Evolutionary conservation across 2,888 invertebrate genomes (phyloP).

Genomic region (Arge pagana): DNA sequence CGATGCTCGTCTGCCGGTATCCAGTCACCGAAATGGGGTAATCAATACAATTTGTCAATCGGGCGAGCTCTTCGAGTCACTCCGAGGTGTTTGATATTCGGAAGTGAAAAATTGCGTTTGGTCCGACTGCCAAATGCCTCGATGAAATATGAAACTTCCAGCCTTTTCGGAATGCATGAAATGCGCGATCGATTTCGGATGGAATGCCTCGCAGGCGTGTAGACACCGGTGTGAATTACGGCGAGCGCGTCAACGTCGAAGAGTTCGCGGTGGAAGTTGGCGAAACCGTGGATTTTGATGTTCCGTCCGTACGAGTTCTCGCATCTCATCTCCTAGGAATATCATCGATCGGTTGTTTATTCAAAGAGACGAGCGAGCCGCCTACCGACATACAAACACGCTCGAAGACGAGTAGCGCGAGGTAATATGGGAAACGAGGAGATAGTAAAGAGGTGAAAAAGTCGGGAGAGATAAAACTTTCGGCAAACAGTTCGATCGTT

Average conservation of each 20-base stretch:
- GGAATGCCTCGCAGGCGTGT: too few species aligned
- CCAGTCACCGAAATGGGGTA: too few species aligned
- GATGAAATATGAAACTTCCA: too few species aligned
- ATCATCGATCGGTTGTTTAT: constrained; percentile 49
- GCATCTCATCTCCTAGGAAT: neutral
- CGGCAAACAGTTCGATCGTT: constrained; percentile 41
- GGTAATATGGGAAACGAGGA: constrained; percentile 20
- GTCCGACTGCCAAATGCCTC: too few species aligned
- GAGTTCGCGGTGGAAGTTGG: neutral
- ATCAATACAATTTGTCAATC: too few species aligned
- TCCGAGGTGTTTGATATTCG: too few species aligned
- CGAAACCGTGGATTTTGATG: neutral
- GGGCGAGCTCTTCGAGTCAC: too few species aligned
- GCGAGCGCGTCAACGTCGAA: constrained; percentile 8
- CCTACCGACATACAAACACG: neutral
- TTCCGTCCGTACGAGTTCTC: neutral
- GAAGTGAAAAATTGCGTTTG: too few species aligned
- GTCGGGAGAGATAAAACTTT: constrained; percentile 49
- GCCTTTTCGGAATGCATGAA: too few species aligned
- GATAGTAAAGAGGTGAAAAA: constrained; percentile 27
- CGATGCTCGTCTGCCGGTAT: too few species aligned
- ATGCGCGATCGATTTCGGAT: too few species aligned
- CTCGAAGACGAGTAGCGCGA: neutral
- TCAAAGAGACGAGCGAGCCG: constrained; percentile 20
- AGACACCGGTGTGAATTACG: neutral